Conservation (phyloP, 2,888 invertebrate genomes). For the Pseudococcus longispinus region DNA sequence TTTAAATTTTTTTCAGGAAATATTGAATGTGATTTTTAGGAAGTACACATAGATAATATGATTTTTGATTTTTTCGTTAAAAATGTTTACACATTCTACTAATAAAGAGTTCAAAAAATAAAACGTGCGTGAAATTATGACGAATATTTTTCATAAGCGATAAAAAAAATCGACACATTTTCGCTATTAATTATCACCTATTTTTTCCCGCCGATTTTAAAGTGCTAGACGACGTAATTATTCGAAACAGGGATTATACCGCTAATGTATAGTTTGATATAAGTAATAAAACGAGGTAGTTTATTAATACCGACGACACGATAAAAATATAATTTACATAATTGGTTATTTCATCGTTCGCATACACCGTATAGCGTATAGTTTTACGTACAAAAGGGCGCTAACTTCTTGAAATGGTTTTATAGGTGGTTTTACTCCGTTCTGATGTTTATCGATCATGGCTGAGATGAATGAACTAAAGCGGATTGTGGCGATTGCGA, state of each 20-base stretch:
- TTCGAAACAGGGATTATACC: background rate
- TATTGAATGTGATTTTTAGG: no score
- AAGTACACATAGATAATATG: no score
- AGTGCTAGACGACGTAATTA: background rate
- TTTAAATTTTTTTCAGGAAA: no score
- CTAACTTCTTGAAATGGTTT: background rate
- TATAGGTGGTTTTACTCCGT: slow-evolving; percentile 37
- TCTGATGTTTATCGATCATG: slow-evolving; percentile 49
- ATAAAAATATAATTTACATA: slow-evolving; percentile 38
- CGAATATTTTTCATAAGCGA: background rate
- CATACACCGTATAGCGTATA: background rate
- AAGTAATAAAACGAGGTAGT: background rate
- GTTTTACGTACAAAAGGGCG: background rate
- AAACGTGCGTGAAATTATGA: background rate
- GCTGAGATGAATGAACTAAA: slow-evolving; percentile 48
- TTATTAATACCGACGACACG: slow-evolving; percentile 33
- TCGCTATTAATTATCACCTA: background rate
- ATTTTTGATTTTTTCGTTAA: no score
- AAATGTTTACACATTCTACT: no score
- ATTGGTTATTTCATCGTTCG: slow-evolving; percentile 10
- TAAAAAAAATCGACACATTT: background rate
- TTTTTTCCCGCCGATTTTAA: background rate
- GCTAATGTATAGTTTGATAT: background rate
- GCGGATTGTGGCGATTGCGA: slow-evolving; percentile 51
- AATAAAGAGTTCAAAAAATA: no score